These are phyloP conservation scores for Platysteira castanea DNA, from an alignment of 2,113 vertebrate species.

Conservation along the genomic window DNA sequence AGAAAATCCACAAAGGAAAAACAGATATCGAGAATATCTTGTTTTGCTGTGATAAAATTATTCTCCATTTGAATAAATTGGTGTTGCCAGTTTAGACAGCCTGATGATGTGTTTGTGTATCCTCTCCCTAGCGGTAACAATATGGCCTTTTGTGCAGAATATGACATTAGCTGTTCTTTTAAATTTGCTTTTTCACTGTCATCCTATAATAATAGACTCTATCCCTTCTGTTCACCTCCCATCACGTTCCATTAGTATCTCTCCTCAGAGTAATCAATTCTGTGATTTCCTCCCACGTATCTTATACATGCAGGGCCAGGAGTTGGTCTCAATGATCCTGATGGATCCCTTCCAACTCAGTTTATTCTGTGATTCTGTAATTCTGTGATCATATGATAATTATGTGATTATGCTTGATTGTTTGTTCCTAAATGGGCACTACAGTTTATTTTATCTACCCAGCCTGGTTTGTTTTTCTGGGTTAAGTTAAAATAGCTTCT, in stretches of 20 bases:
- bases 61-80: not conserved
- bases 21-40: not conserved
- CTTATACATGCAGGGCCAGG: not conserved
- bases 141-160: not conserved
- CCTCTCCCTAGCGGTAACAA: not conserved
- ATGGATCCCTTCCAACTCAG: not conserved
- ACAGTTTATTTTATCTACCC: not conserved
- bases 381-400: not conserved
- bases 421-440: not conserved
- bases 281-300: not conserved
- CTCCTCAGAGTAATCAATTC: not conserved
- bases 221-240: not conserved
- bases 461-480: not conserved
- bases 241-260: not conserved
- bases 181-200: not conserved
- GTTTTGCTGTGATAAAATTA: not conserved
- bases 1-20: not conserved
- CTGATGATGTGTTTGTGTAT: not conserved
- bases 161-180: not conserved
- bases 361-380: not conserved
- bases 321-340: not conserved
- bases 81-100: not conserved
- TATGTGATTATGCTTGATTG: not conserved
- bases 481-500: not conserved
- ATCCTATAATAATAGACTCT: not conserved